Evolutionary conservation across 2,797 vertebrate species (phyloP), one percentile per base, ranked within the genome.

Genomic region (Capromys pilorides): DNA sequence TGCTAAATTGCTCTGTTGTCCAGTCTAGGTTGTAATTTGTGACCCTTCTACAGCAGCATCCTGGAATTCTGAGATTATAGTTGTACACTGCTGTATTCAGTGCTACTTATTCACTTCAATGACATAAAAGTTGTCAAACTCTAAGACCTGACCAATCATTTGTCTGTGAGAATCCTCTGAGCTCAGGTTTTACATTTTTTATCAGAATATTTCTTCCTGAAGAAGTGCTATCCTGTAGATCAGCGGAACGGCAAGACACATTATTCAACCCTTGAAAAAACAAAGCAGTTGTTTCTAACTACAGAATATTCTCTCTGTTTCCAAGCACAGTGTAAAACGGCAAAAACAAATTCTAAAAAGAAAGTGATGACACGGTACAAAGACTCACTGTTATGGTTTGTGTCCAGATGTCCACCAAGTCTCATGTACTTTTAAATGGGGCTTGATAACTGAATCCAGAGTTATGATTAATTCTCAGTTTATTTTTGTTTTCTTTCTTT

Each of bases 281-380:
- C 39, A 86, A 79, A 86, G 79, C 16, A 33, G n/a, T 66, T 69
- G 49, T 80, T 83, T 95, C 80, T 36, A 88, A 86, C 45, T 80
- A 81, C n/a, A 80, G 66, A 92, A 83, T 82, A 93, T 21, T 31
- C 33, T 93, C 61, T 67, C 62, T 2, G 8, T 92, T 91, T 96
- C 91, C 87, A 88, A 95, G 92, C 11, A 66, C 75, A 93, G 51
- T 21, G 31, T 19, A 19, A 51, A 78, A 73, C 90, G 94, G 67
- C 31, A 51, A 51, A 75, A 75, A 28, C 41, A 71, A 49, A 90
- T 92, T 95, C 83, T 71, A 61, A 95, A 92, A 67, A 73, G 81
- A 95, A 95, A 93, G 86, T 11, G 67, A 84, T 92, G 96, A 88
- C 81, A 86, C 86, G 73, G 94, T 95, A 94, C 51, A 83, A 96